These are phyloP conservation scores for Philopedon plagiatum DNA, from an alignment of 2,888 invertebrate species.

Conservation along the genomic window DNA sequence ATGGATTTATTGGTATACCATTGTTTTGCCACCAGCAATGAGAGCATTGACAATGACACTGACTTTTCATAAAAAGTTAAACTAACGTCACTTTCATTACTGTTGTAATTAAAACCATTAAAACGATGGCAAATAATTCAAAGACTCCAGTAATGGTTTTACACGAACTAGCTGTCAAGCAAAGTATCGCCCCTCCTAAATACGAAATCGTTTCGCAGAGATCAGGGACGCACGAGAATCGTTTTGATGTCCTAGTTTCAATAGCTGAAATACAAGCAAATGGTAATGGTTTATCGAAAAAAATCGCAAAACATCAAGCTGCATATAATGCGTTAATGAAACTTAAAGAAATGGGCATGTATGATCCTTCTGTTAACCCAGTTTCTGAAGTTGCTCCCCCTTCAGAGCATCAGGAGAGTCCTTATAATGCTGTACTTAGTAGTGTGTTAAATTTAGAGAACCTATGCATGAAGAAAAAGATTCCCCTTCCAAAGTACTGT, in stretches of 20 bases:
- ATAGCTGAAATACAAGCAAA: slow-evolving; percentile 61
- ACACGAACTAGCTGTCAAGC: slow-evolving; percentile 77
- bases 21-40: no score
- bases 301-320: slow-evolving; percentile 75
- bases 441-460: slow-evolving; percentile 63
- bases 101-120: no score
- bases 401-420: slow-evolving; percentile 3
- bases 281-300: slow-evolving; percentile 69
- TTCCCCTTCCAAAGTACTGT: slow-evolving; percentile 71
- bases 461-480: slow-evolving; percentile 68
- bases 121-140: no score
- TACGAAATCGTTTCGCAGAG: slow-evolving; percentile 67
- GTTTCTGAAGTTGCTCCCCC: slow-evolving; percentile 56
- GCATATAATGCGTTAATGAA: slow-evolving; percentile 70
- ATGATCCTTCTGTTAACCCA: slow-evolving; percentile 58
- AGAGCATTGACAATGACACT: no score
- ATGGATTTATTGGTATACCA: no score
- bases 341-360: slow-evolving; percentile 65
- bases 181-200: slow-evolving; percentile 69
- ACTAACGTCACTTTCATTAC: no score
- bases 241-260: slow-evolving; percentile 57
- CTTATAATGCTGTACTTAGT: background rate
- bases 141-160: slow-evolving; percentile 74
- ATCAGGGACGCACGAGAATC: slow-evolving; percentile 66
- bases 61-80: no score